Conservation (phyloP, 2,797 vertebrate species). For the Nannoperca obscura region DNA sequence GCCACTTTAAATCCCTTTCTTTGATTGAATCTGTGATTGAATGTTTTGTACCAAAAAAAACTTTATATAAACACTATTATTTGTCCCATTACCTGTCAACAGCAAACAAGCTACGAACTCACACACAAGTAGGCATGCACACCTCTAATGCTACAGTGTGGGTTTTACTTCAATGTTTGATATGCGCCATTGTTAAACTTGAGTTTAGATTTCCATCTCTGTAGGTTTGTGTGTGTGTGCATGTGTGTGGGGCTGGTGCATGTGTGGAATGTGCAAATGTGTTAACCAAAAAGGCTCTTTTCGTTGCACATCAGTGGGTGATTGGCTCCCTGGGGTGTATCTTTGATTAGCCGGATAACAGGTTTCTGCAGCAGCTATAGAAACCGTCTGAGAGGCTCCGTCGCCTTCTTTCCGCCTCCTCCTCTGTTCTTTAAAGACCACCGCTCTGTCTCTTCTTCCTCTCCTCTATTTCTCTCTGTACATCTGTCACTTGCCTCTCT, state of each 20-base stretch:
- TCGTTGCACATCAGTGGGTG: conserved; percentile 69
- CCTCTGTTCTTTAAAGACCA: conserved; percentile 65
- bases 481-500: conserved; percentile 70
- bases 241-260: neutral
- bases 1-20: neutral
- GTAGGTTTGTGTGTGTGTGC: conserved; percentile 4
- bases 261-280: conserved; percentile 35
- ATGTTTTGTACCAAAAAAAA: neutral
- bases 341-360: conserved; percentile 79
- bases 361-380: conserved; percentile 62
- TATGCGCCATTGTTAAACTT: neutral
- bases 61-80: neutral
- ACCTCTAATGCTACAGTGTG: neutral
- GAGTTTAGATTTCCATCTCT: conserved; percentile 4
- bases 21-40: neutral
- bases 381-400: conserved; percentile 46
- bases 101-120: neutral
- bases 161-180: conserved; percentile 8
- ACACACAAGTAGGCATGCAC: neutral
- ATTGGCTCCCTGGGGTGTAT: conserved; percentile 75
- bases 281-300: conserved; percentile 41
- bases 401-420: conserved; percentile 44
- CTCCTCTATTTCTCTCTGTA: conserved; percentile 45
- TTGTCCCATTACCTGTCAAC: neutral
- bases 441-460: conserved; percentile 51